Evolutionary conservation across 2,888 invertebrate species (phyloP).

Genomic region (Priocnemis perturbator): DNA sequence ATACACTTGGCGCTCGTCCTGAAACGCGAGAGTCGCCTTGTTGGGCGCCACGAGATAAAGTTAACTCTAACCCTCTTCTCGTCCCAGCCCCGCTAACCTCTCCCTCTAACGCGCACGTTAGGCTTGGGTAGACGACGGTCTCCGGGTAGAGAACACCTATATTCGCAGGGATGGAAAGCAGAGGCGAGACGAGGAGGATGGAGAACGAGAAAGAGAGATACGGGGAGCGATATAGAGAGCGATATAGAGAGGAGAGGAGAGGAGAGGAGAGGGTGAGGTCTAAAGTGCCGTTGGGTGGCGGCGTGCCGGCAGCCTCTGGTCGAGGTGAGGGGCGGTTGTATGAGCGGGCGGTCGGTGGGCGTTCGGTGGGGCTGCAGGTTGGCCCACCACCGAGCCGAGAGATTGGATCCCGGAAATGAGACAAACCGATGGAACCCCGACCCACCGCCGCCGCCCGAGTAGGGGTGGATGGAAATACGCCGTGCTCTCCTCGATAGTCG

Average conservation of each 20-base stretch:
- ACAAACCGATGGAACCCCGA: conserved; percentile 69
- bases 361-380: conserved; percentile 48
- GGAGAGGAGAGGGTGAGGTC: conserved; percentile 23
- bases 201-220: conserved; percentile 11
- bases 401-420: conserved; percentile 74
- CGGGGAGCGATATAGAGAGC: background rate
- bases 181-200: conserved; percentile 27
- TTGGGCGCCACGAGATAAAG: conserved; percentile 60
- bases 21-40: conserved; percentile 50
- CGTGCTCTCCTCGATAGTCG: conserved; percentile 62
- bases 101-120: conserved; percentile 33
- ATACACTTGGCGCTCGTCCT: conserved; percentile 66
- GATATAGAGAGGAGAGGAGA: conserved; percentile 9
- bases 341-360: conserved; percentile 32
- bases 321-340: conserved; percentile 22
- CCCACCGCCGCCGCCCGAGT: conserved; percentile 46
- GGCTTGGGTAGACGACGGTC: conserved; percentile 48
- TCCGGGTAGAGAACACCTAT: conserved; percentile 38
- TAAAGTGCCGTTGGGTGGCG: conserved; percentile 38
- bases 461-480: conserved; percentile 62
- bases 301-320: conserved; percentile 33
- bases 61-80: conserved; percentile 22
- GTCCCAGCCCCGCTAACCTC: conserved; percentile 34
- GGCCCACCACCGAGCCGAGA: conserved; percentile 64
- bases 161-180: conserved; percentile 20